These are phyloP conservation scores for Parnassius glacialis DNA, from an alignment of 2,888 invertebrate genomes.

Conservation along the genomic window DNA sequence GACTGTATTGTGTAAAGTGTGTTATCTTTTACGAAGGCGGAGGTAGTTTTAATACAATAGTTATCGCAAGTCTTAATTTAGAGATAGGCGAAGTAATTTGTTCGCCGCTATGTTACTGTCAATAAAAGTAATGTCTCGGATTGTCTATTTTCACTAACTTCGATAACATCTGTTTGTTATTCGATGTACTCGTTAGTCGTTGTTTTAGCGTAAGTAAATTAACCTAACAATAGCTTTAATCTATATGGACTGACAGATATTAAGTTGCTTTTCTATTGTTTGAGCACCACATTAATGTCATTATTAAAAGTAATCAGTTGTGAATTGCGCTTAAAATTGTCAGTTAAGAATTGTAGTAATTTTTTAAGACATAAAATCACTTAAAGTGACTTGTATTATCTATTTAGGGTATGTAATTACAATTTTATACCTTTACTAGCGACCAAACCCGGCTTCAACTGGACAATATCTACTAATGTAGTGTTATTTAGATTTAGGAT, in stretches of 20 bases:
- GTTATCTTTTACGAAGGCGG: too few relatives aligned
- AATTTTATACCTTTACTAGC: too few relatives aligned
- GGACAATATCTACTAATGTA: too few relatives aligned
- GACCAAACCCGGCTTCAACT: too few relatives aligned
- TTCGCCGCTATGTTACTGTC: conserved; percentile 16
- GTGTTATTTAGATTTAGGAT: too few relatives aligned
- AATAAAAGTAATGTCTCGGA: conserved; percentile 20
- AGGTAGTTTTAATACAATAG: too few relatives aligned
- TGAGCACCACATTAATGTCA: background rate
- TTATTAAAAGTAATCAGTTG: background rate
- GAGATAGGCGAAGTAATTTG: conserved; percentile 20
- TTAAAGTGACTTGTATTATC: too few relatives aligned
- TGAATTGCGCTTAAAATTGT: background rate
- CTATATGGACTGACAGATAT: conserved; percentile 16
- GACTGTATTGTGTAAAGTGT: too few relatives aligned
- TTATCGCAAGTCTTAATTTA: background rate
- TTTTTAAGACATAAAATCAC: too few relatives aligned
- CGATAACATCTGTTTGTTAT: conserved; percentile 25
- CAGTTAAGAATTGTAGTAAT: background rate
- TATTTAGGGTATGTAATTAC: too few relatives aligned
- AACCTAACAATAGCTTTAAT: conserved; percentile 18
- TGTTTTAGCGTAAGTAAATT: conserved; percentile 20
- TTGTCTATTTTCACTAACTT: conserved; percentile 15
- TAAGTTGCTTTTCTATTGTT: conserved; percentile 11
- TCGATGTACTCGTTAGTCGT: conserved; percentile 17